Evolutionary conservation across 2,797 vertebrate species (phyloP), one percentile per base, ranked within the genome.

Genomic region (Botia almorhae): DNA sequence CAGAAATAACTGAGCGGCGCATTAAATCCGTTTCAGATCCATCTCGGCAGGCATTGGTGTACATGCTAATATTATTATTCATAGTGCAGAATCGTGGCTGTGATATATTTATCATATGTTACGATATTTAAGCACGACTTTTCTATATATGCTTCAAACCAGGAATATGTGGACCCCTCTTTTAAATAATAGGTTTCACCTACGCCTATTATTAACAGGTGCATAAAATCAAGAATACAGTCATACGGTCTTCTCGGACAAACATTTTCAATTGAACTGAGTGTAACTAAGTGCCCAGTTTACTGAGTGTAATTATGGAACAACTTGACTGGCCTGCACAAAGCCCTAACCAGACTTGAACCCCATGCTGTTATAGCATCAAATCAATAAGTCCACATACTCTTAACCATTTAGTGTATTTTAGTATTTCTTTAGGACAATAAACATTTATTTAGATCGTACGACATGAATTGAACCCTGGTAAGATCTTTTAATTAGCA

Each of bases 1-100:
- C 46, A 60, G 67, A 70, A 56, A 78, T 61, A 69, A 78, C 74
- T n/a, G 33, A 46, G 64, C 16, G 68, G 21, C 33, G 76, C 12
- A 17, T 60, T 78, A 48, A 60, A 60, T 48, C 21, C 2, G 13
- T 23, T 70, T 70, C 19, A 36, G 55, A 71, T 71, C 43, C 2
- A 0, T 46, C 21, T 73, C 21, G 11, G 33, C 5, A 26, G 68
- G 76, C 21, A 17, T 60, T 77, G 53, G 29, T 70, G 43, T 50
- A 63, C 23, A 33, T 29, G 17, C 56, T 74, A 17, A 51, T 33
- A 43, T 12, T 10, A 74, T 48, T 19, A 50, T 51, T 51, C 48
- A 65, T 33, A n/a, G 12, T 53, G 60, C 50, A 51, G 33, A 64
- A 64, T 64, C 29, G 5, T 8, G 19, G 7, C 14, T n/a, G 3